Conservation (phyloP, 2,113 vertebrate species). For the Sinocyclocheilus maitianheensis region DNA sequence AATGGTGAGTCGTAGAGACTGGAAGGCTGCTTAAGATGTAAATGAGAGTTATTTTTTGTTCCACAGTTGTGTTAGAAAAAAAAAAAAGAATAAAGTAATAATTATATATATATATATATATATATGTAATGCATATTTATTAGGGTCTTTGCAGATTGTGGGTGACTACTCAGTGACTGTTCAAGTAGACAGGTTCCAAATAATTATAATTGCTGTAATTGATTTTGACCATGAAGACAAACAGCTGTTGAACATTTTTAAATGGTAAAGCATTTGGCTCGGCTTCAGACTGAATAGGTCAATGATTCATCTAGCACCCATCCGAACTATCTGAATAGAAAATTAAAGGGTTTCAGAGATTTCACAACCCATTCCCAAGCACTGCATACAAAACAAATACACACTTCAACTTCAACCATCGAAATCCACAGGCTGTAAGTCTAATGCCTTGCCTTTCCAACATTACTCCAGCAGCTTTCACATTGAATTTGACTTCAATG, state of each 20-base stretch:
- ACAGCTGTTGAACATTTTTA: slow-evolving; percentile 7
- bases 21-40: neutral
- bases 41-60: neutral
- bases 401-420: neutral
- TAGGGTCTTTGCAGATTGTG: neutral
- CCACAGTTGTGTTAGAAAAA: neutral
- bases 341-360: neutral
- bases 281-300: neutral
- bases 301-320: slow-evolving; percentile 13
- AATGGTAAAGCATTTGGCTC: neutral
- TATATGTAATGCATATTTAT: neutral
- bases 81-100: neutral
- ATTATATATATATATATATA: neutral
- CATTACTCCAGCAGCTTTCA: neutral
- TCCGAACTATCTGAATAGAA: neutral
- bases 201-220: neutral
- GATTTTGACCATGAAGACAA: neutral
- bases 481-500: neutral
- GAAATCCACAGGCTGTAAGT: neutral
- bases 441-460: neutral
- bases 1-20: neutral
- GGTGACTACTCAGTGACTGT: neutral
- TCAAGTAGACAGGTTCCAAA: neutral
- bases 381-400: neutral
- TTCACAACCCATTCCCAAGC: slow-evolving; percentile 10